Conservation (phyloP, 2,888 invertebrate genomes). For the Leptopterna dolabrata region DNA sequence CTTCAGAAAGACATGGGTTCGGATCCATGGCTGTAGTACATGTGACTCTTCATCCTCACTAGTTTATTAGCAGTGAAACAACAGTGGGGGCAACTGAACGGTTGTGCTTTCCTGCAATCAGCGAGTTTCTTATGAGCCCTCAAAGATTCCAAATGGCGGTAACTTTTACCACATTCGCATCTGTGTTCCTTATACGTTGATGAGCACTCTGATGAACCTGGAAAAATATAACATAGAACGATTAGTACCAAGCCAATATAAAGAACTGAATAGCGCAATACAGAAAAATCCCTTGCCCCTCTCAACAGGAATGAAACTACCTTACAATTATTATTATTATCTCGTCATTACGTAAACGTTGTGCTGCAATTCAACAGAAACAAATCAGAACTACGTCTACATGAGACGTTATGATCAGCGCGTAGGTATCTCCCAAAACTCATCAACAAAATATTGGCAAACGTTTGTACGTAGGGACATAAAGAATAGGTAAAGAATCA, state of each 20-base stretch:
- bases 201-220: slow-evolving; percentile 31
- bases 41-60: slow-evolving; percentile 56
- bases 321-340: too few relatives aligned
- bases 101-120: slow-evolving; percentile 54
- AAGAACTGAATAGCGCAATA: neutral
- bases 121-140: slow-evolving; percentile 41
- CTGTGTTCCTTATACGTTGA: slow-evolving; percentile 38
- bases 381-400: too few relatives aligned
- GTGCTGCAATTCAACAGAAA: too few relatives aligned
- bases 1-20: slow-evolving; percentile 34
- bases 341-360: too few relatives aligned
- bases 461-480: too few relatives aligned
- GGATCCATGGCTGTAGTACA: slow-evolving; percentile 55
- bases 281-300: too few relatives aligned
- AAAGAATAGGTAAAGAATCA: too few relatives aligned
- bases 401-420: too few relatives aligned
- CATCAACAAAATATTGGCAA: too few relatives aligned
- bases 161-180: slow-evolving; percentile 58
- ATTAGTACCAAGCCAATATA: neutral
- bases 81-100: slow-evolving; percentile 57
- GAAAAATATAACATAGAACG: neutral
- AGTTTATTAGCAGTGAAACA: slow-evolving; percentile 52
- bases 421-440: too few relatives aligned
- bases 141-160: slow-evolving; percentile 55
- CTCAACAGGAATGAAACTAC: too few relatives aligned